Evolutionary conservation across 2,113 vertebrate species (phyloP), one percentile per base, ranked within the genome.

Genomic region (Ornithorhynchus anatinus): DNA sequence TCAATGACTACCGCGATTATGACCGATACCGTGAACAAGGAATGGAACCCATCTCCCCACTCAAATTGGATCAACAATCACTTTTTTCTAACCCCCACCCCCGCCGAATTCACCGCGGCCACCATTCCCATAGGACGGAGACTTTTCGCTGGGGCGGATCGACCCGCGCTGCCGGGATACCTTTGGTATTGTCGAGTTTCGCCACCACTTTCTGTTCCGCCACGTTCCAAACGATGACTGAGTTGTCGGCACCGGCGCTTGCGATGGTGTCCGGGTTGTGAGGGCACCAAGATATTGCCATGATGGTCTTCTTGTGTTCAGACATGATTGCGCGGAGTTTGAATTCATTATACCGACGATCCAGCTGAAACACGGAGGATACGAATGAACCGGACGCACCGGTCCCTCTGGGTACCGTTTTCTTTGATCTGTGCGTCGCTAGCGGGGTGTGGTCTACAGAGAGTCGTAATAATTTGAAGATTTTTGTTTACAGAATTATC

Each of bases 261-360:
- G 94, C 96, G 83, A 99, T 97, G 60, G 98, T 47, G 2, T 99
- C 98, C 0, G 95, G 92, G 77, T 97, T 95, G 85, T 98, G 95
- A 2, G 96, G 97, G 89, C 96, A 97, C 98, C 98, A 99, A 7
- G 96, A 96, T 84, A 99, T 95, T 14, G 97, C 96, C 19, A 97
- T 99, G 77, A 99, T 99, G 54, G 97, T 98, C 93, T 97, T 99
- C 89, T 99, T 99, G 85, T 99, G 98, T 70, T 99, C 98, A 20
- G 98, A 96, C 98, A 99, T 99, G 90, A 99, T 98, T 22, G 97
- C 94, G 7, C 87, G 88, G 69, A 99, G 88, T 73, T 98, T 98
- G 87, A 98, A 99, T 81, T 99, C 96, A 86, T 97, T 98, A 72
- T 98, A 99, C 80, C 82, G 94, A 86, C 94, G 96, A 89, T 99